Evolutionary conservation across 2,888 invertebrate species (phyloP), one percentile per base, ranked within the genome.

Genomic region (Ennomos quercinarius): DNA sequence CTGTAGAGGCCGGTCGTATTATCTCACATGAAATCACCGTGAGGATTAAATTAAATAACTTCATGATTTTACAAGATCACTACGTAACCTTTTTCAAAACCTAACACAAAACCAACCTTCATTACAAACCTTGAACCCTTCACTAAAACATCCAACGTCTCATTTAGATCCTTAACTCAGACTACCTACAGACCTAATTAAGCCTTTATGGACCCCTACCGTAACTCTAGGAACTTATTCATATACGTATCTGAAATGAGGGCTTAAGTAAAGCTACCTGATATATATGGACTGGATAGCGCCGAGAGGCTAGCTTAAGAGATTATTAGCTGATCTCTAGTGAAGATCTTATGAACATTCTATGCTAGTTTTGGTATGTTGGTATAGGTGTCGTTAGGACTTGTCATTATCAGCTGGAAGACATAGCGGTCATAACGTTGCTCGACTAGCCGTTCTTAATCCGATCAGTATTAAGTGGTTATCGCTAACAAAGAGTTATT

Each of bases 141-240:
- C 10, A 6, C 39, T 39, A 38, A 43, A 44, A 42, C 43, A 48
- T 10, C 43, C 38, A n/a, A 12, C 12, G 39, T 40, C 6, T 27
- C 27, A 27, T 27, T 13, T 50, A 49, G 35, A 45, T 50, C 50
- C 50, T n/a, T 0, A 36, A 41, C 41, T 51, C 41, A 36, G 17
- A 6, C 17, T 37, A 17, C 43, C 38, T 36, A 36, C 40, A n/a
- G 9, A 37, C 58, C 39, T 58, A 58, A 58, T 53, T 53, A 53
- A 6, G 41, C 10, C 8, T 35, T 38, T 48, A 42, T 43, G 37
- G 10, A 9, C 43, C 53, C 10, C 49, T 49, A 44, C 44, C 48
- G 37, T 58, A 36, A 40, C 35, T 49, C 44, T 39, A 12, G 9
- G 36, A 27, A 4, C 43, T 48, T 40, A 37, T 46, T 37, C n/a